Evolutionary conservation across 2,797 vertebrate species (phyloP), one percentile per base, ranked within the genome.

Genomic region (Acipenser ruthenus): DNA sequence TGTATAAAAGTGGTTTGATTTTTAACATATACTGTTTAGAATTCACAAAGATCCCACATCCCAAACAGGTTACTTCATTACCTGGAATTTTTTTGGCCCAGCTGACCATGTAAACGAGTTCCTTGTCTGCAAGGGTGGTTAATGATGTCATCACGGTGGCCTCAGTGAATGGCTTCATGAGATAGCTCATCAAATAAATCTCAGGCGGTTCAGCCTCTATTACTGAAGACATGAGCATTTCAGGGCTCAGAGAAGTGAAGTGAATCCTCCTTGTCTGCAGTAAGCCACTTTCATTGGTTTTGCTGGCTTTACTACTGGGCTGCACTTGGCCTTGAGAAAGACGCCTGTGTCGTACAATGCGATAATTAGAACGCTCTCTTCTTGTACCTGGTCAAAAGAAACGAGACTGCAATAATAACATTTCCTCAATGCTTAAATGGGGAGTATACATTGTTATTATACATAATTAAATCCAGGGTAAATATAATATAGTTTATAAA

Each of bases 81-180:
- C 96, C 97, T 15, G 97, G 97, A 60, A 99, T 95, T 78, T 98
- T 99, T 84, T 99, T 99, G 79, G 97, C 97, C 97, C 97, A 99
- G 70, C 83, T 91, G 63, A 98, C 97, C 96, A 99, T 98, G 64
- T 97, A 91, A 15, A 99, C 95, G 67, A 99, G 77, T 37, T 99
- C 96, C 69, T 94, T 95, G 86, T 99, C 95, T 0, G 96, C 96
- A 67, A 99, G 92, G 78, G 92, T 95, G 59, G 95, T 99, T 74
- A 99, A 85, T n/a, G 95, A 94, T 93, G 95, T 94, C 96, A 98
- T 99, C 92, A 99, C 93, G 80, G 93, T 94, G 71, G 91, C 84
- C 83, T 96, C 93, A 0, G 96, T 98, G 82, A 96, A 98, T 0
- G 96, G 96, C 47, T 91, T 88, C 78, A 87, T 92, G 76, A 93